Base-by-base conservation (phyloP, 2,113 vertebrate genomes). In the Eurystomus gularis region DNA sequence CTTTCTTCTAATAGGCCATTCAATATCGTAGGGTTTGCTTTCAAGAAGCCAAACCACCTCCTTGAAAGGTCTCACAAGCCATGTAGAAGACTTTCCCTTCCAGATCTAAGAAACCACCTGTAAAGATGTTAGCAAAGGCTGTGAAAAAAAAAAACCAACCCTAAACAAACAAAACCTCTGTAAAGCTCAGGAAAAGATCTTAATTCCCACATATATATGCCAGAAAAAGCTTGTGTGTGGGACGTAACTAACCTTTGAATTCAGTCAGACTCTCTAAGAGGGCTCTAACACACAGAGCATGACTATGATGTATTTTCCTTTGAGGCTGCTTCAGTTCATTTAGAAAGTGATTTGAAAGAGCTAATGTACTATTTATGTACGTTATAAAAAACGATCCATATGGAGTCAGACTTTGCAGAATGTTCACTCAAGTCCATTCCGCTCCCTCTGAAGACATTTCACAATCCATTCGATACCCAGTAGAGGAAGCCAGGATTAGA, bases 311-410 rank as follows among this genome's bases (percentile, higher is more conserved):
- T 57, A 64, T 94, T 96, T 92, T 89, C 96, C 96, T 97, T 76
- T 87, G 96, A 95, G 95, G 91, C 73, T 91, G 88, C 40, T 66
- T 95, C 88, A 94, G 91, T 87, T 96, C 92, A 95, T 93, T 87
- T 92, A 87, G 80, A 95, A 95, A 96, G 95, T 79, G 79, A 94
- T 96, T 93, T 82, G 88, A 93, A 93, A 79, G 88, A 79, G 70
- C 83, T 94, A 93, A 95, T 96, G 95, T 82, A 86, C 94, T 97
- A 96, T 94, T 96, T 96, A 95, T 92, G 91, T 94, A 89, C 89
- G 49, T 94, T 77, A 95, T 55, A 96, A 93, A 92, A 96, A 94
- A 16, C 7, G 26, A 94, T 70, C 94, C 95, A 94, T 93, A 96
- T 96, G 96, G 96, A 97, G 78, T 73, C 78, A 92, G 94, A 66